Percentiles rank a stretch among this genome's conserved stretches.
Conservation (phyloP, 2,113 vertebrate species). For the Spermophilus dauricus region DNA sequence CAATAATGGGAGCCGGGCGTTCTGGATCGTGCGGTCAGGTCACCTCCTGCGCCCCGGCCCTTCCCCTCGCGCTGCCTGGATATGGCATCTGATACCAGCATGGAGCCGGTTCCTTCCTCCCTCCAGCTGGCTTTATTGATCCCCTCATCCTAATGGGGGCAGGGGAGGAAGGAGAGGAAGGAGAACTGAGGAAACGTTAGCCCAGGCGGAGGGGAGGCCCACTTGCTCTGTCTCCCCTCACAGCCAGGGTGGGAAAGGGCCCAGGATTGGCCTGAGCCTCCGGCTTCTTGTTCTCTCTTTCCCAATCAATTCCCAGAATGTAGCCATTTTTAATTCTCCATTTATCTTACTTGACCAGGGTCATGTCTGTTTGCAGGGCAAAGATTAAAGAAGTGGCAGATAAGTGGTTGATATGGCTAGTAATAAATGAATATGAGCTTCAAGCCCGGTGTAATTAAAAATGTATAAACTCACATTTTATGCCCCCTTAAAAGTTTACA, state of each 20-base stretch:
- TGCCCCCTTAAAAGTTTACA: conserved; percentile 65
- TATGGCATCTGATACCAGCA: conserved; percentile 80
- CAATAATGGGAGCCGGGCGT: conserved; percentile 50
- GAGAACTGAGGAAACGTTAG: background rate
- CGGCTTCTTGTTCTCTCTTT: background rate
- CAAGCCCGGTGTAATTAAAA: conserved; percentile 76
- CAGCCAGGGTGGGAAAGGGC: background rate
- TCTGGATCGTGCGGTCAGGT: conserved; percentile 21
- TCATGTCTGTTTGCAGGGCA: conserved; percentile 73
- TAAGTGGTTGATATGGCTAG: conserved; percentile 64
- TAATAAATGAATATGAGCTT: conserved; percentile 73
- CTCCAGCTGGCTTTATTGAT: conserved; percentile 85
- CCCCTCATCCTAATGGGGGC: conserved; percentile 74
- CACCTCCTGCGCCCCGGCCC: conserved; percentile 29
- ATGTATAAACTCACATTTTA: conserved; percentile 74
- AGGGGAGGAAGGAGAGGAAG: conserved; percentile 49
- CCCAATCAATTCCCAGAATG: conserved; percentile 65
- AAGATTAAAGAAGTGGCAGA: conserved; percentile 75
- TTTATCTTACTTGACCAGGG: conserved; percentile 78
- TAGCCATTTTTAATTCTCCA: conserved; percentile 71
- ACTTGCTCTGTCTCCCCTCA: background rate
- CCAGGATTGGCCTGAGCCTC: background rate
- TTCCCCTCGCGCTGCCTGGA: conserved; percentile 56
- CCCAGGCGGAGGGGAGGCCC: background rate
- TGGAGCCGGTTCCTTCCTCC: conserved; percentile 86